Conservation (phyloP, 2,797 vertebrate species). For the Manis crassicaudata region DNA sequence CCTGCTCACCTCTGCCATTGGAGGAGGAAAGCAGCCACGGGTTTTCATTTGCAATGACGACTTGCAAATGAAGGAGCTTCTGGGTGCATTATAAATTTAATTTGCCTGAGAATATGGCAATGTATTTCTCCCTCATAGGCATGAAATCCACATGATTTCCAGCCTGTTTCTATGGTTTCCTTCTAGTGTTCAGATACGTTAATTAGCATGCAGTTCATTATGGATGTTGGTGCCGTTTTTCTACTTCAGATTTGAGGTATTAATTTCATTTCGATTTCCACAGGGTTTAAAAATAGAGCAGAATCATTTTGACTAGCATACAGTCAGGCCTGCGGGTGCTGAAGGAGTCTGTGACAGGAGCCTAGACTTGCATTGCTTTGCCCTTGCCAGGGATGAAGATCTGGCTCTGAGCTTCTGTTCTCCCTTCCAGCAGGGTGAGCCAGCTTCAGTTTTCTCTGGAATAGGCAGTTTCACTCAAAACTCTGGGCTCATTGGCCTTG, state of each 20-base stretch:
- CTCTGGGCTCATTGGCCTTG: neutral
- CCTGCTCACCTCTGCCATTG: neutral
- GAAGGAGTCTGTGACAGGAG: constrained; percentile 6
- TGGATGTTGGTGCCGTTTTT: constrained; percentile 38
- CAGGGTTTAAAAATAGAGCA: constrained; percentile 76
- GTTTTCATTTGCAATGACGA: neutral
- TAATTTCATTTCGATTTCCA: constrained; percentile 74
- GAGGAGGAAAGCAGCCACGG: neutral
- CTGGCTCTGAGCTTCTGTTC: neutral
- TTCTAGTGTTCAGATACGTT: constrained; percentile 61
- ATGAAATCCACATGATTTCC: constrained; percentile 56
- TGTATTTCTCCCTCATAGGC: constrained; percentile 49
- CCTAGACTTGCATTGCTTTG: neutral
- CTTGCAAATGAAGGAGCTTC: constrained; percentile 26
- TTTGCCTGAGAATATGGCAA: constrained; percentile 30
- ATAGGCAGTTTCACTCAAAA: neutral
- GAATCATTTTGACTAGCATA: constrained; percentile 63
- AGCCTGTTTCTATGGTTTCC: constrained; percentile 73
- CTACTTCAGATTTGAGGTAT: constrained; percentile 48
- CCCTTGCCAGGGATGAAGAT: neutral
- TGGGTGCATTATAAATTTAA: constrained; percentile 40
- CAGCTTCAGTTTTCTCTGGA: neutral
- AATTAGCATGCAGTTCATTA: constrained; percentile 71
- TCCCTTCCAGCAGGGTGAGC: neutral
- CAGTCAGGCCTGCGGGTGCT: constrained; percentile 36